Evolutionary conservation across 2,797 vertebrate species (phyloP).

Genomic region (Lacerta bilineata): DNA sequence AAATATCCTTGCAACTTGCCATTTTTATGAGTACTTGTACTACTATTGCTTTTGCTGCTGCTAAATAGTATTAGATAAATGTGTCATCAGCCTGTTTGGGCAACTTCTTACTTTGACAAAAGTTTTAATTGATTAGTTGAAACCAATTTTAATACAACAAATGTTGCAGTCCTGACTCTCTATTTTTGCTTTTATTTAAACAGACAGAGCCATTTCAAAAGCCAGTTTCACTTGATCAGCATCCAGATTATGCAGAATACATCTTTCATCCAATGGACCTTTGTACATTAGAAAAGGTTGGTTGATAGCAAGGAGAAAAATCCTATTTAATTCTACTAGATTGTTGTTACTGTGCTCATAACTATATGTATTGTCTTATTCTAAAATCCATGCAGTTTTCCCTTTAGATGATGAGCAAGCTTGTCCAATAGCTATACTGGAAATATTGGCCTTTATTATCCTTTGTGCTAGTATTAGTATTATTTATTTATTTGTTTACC

Average conservation of each 20-base stretch:
- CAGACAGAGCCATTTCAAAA: constrained; percentile 99
- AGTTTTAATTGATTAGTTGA: not conserved
- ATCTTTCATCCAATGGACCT: constrained; percentile 99
- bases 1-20: not conserved
- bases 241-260: constrained; percentile 98
- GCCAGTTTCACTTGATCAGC: constrained; percentile 96
- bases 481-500: no score
- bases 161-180: not conserved
- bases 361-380: not conserved
- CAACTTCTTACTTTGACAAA: not conserved
- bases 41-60: not conserved
- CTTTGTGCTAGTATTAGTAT: not conserved
- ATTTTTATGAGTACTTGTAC: not conserved
- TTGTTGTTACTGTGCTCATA: not conserved
- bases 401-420: not conserved
- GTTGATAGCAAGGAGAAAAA: constrained; percentile 52
- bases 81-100: not conserved
- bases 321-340: constrained; percentile 22
- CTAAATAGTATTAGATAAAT: not conserved
- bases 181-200: constrained; percentile 43
- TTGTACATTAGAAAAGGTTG: constrained; percentile 97
- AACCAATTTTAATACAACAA: not conserved
- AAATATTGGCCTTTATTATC: not conserved
- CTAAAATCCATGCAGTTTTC: not conserved
- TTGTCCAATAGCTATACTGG: not conserved